A percentile compares a stretch with the other conserved stretches of the same genome.
Evolutionary conservation across 2,113 vertebrate species (phyloP).

Genomic region (Tauraco erythrolophus): DNA sequence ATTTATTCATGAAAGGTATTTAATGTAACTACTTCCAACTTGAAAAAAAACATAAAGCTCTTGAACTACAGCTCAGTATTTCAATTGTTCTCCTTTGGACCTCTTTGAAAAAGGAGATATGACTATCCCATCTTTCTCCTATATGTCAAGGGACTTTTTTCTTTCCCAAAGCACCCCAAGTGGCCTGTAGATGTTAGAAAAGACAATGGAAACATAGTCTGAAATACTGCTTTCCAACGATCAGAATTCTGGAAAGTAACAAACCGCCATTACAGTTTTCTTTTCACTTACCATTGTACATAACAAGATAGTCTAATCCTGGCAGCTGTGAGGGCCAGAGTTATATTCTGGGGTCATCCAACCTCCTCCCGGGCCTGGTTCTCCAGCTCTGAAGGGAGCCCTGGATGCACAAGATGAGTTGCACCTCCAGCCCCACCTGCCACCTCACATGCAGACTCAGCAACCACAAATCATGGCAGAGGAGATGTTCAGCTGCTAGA

Average conservation of each 20-base stretch:
- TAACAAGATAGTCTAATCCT: not conserved
- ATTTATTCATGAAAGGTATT: not conserved
- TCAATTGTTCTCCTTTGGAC: not conserved
- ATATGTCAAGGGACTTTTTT: not conserved
- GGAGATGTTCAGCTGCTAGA: not conserved
- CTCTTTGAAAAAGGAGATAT: not conserved
- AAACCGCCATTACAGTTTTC: not conserved
- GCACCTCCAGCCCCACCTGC: not conserved
- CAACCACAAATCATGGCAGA: not conserved
- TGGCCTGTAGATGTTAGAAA: not conserved
- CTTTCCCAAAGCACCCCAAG: not conserved
- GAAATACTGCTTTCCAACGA: no score
- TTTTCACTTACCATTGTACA: not conserved
- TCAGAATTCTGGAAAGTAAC: not conserved
- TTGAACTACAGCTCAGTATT: not conserved
- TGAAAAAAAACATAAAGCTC: not conserved
- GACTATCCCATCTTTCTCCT: not conserved
- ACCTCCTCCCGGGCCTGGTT: not conserved
- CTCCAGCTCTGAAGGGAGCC: not conserved
- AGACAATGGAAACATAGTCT: not conserved
- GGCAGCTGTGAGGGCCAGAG: not conserved
- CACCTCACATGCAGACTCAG: not conserved
- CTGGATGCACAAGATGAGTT: rapidly evolving
- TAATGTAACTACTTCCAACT: not conserved
- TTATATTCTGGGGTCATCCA: not conserved